A percentile compares a stretch with the other conserved stretches of the same genome.
phyloP scores from a whole-genome alignment of 2,797 vertebrate genomes.

The Avahi laniger region DNA sequence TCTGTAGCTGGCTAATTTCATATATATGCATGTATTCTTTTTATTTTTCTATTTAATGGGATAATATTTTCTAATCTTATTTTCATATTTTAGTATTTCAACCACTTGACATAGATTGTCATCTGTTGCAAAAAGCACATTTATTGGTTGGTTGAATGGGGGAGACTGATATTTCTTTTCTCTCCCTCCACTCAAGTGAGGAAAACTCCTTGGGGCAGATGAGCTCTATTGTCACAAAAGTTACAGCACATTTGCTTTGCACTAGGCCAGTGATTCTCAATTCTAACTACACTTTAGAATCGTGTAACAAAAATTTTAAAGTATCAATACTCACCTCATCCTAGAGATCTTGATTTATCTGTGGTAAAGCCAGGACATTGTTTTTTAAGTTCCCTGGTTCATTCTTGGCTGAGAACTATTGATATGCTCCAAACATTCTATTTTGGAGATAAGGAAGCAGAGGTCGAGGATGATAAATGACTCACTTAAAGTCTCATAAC shows the following conservation, averaged over 20 bases:
- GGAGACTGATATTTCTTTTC: neutral
- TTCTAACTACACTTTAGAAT: neutral
- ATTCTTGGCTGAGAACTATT: neutral
- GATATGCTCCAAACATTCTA: neutral
- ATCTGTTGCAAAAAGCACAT: neutral
- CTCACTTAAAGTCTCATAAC: neutral
- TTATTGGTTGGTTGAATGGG: neutral
- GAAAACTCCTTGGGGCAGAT: neutral
- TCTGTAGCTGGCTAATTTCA: neutral
- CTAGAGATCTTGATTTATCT: neutral
- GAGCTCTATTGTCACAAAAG: neutral
- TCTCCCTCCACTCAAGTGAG: neutral
- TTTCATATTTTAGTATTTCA: conserved; percentile 17
- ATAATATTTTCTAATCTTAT: neutral
- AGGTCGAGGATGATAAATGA: neutral
- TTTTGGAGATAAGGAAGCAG: neutral
- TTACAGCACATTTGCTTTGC: neutral
- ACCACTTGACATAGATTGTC: neutral
- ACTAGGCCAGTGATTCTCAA: neutral
- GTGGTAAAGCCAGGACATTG: neutral
- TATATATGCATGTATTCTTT: neutral
- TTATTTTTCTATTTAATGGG: neutral
- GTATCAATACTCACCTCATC: neutral
- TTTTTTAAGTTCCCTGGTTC: neutral
- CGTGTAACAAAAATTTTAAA: neutral